These are phyloP conservation scores for Gambusia holbrooki DNA, from an alignment of 2,113 vertebrate species.

Conservation along the genomic window DNA sequence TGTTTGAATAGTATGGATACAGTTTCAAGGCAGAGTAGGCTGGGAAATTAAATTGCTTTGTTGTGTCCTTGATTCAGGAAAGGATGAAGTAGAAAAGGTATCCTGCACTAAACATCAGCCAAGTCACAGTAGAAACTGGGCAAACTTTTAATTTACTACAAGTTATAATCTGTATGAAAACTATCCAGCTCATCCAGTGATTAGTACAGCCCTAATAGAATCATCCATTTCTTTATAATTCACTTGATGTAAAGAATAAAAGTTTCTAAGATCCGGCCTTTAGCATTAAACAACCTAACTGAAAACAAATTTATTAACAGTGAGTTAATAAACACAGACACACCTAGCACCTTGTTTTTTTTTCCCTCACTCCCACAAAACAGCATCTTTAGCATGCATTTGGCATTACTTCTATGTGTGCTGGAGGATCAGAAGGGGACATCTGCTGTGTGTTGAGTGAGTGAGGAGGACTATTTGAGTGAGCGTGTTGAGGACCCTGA, in stretches of 20 bases:
- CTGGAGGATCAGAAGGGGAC: slow-evolving; percentile 62
- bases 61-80: neutral
- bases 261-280: neutral
- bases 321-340: neutral
- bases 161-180: neutral
- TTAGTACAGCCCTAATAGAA: neutral
- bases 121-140: neutral
- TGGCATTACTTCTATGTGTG: slow-evolving; percentile 59
- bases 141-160: neutral
- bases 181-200: neutral
- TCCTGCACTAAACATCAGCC: neutral
- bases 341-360: slow-evolving; percentile 35
- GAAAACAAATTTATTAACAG: neutral
- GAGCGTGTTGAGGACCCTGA: slow-evolving; percentile 65
- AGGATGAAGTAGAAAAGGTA: neutral
- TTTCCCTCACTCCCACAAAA: slow-evolving; percentile 51
- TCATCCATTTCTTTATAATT: neutral
- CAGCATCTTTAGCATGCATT: slow-evolving; percentile 64
- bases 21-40: neutral
- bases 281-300: neutral
- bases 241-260: neutral
- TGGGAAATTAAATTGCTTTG: neutral
- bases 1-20: neutral
- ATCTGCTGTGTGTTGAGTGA: slow-evolving; percentile 78
- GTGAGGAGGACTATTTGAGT: slow-evolving; percentile 67